These are phyloP conservation scores for Procambarus clarkii DNA, from an alignment of 1,140 invertebrate species.

Conservation along the genomic window DNA sequence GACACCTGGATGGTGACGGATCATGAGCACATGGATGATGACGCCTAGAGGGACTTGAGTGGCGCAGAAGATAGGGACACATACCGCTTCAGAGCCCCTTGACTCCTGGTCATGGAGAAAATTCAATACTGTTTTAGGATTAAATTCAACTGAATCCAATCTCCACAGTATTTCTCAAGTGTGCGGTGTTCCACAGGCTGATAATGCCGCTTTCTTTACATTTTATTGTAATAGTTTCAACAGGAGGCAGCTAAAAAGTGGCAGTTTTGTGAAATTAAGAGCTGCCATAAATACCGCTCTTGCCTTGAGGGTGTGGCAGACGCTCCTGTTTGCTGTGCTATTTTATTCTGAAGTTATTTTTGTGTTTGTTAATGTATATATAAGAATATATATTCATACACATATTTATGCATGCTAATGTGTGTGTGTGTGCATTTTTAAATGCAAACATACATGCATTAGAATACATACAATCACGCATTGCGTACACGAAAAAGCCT, in stretches of 20 bases:
- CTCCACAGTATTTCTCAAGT: neutral
- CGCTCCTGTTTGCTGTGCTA: too few species aligned
- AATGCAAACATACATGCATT: too few species aligned
- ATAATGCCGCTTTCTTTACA: constrained; percentile 40
- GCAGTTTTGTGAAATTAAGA: constrained; percentile 41
- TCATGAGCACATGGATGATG: too few species aligned
- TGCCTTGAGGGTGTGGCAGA: neutral
- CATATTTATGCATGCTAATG: too few species aligned
- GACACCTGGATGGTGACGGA: too few species aligned
- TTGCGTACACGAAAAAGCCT: too few species aligned
- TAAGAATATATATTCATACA: neutral
- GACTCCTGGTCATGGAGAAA: neutral
- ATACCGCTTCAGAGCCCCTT: too few species aligned
- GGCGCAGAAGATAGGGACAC: too few species aligned
- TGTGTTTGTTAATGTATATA: neutral
- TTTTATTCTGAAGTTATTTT: neutral
- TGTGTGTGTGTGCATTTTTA: too few species aligned
- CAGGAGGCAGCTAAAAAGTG: constrained; percentile 31
- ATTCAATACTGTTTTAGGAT: neutral
- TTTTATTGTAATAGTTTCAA: constrained; percentile 53
- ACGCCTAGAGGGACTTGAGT: too few species aligned
- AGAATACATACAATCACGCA: too few species aligned
- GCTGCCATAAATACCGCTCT: constrained; percentile 10
- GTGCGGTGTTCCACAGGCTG: constrained; percentile 1
- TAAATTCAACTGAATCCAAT: constrained; percentile 3